Base-by-base conservation (phyloP, 2,113 vertebrate genomes). In the Egretta garzetta region DNA sequence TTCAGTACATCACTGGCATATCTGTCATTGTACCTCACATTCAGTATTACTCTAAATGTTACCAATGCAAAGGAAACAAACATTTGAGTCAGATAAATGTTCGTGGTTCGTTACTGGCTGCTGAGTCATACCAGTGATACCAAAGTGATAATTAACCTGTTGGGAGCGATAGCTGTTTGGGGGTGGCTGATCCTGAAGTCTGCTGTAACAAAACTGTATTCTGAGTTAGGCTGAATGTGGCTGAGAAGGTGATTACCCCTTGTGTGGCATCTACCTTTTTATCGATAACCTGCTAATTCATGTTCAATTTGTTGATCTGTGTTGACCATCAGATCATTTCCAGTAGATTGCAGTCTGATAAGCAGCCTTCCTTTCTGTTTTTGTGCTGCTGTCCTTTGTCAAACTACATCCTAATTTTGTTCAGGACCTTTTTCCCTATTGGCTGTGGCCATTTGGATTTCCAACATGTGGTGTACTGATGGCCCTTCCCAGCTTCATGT, bases 391-490 rank as follows among this genome's bases (percentile, higher is more conserved):
- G 8, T 86, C 16, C 33, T 43, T 41, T 80, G 70, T 66, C n/a
- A 72, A 21, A 67, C 86, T 50, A 3, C 53, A 41, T 86, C 8
- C 16, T 80, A 33, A 59, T 91, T 91, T 86, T 75, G 12, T 88
- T 56, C 32, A 43, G 49, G 60, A 55, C 23, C 17, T 37, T 58
- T 70, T 82, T 72, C 4, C n/a, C 47, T 67, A 9, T 68, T 72
- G 28, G 1, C 17, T 0, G 0, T 80, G 66, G 16, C 43, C 12
- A 8, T 72, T 72, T 80, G 62, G 60, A 23, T 91, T 88, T 68
- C n/a, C 41, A 58, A 0, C 9, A 4, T 27, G 6, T 62, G 27
- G 18, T 0, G 1, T 87, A 22, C 23, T 62, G 35, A 5, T 82
- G 45, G 23, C 23, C 13, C 11, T 85, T 96, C 26, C 41, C 49